Evolutionary conservation across 2,888 invertebrate species (phyloP), one percentile per base, ranked within the genome.

Genomic region (Nomada goodeniana): DNA sequence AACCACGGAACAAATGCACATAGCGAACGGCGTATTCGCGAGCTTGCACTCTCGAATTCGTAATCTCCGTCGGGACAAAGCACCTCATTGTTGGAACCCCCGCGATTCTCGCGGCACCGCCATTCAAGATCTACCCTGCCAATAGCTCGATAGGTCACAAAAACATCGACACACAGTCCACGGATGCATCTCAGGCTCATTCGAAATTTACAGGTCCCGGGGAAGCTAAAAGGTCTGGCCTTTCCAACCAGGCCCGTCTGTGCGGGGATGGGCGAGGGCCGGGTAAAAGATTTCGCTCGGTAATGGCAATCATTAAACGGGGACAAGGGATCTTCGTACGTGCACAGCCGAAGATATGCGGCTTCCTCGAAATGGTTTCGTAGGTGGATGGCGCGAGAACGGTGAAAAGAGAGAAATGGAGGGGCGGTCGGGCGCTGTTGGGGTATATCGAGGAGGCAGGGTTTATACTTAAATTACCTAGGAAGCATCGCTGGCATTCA

Each of bases 391-490:
- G 47, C 36, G 76, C 60, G 23, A 65, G 70, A 69, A 52, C 36
- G 73, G 20, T 78, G 71, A 82, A 77, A 71, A 78, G 83, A 47
- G 65, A 65, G 63, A n/a, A 47, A 15, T 36, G 1, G 47, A 11
- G 2, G 11, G 47, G 11, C 15, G 23, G 23, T 23, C 44, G 13
- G 74, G 59, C 23, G 20, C 44, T 57, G 50, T 64, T n/a, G 65
- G 67, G 65, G 29, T 57, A 29, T 70, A 70, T 70, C 20, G 18
- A 10, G 20, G 11, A 7, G 42, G 59, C 59, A 67, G 67, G 68
- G 76, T 72, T 75, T 70, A 89, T 87, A 89, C 89, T 91, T 86
- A 91, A 91, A 91, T 91, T 88, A 90, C 89, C 91, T 89, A 88
- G 90, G 87, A 89, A 88, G 86, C 90, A 82, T 83, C 83, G 85